phyloP scores from a whole-genome alignment of 2,888 invertebrate genomes.

The Peribatodes rhomboidaria region DNA sequence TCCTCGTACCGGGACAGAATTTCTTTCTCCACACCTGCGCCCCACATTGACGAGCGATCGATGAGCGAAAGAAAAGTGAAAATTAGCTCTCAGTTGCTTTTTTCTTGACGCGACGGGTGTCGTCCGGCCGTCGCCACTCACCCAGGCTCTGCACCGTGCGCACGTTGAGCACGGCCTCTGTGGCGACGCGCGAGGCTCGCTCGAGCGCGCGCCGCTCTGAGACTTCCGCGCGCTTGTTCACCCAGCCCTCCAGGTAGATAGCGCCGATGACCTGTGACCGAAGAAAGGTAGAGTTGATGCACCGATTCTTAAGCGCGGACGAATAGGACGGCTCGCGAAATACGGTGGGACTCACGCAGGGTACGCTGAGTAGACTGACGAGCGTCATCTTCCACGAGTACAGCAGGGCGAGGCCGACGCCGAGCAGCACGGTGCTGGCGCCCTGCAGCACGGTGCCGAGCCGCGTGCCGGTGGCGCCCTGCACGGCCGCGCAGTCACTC shows the following conservation, averaged over 20 bases:
- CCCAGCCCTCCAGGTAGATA: slow-evolving; percentile 86
- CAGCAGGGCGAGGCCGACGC: slow-evolving; percentile 83
- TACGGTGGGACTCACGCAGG: slow-evolving; percentile 77
- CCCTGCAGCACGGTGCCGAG: slow-evolving; percentile 88
- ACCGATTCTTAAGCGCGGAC: no score
- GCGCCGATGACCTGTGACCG: slow-evolving; percentile 80
- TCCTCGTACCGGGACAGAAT: slow-evolving; percentile 82
- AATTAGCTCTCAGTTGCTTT: no score
- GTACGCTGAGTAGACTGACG: slow-evolving; percentile 87
- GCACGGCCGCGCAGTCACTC: slow-evolving; percentile 88
- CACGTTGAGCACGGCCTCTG: slow-evolving; percentile 88
- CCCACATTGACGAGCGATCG: slow-evolving; percentile 65
- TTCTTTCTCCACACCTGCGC: slow-evolving; percentile 79
- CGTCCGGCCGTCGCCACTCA: slow-evolving; percentile 54
- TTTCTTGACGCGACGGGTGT: slow-evolving; percentile 78
- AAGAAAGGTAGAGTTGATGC: not conserved
- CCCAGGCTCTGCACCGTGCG: slow-evolving; percentile 88
- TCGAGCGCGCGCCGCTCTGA: slow-evolving; percentile 86
- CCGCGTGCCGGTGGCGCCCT: slow-evolving; percentile 87
- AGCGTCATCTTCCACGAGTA: slow-evolving; percentile 89
- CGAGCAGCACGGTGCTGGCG: slow-evolving; percentile 85
- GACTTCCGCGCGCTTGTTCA: slow-evolving; percentile 82
- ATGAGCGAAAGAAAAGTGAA: no score
- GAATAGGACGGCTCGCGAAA: not conserved
- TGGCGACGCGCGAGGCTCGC: slow-evolving; percentile 86